Evolutionary conservation across 2,797 vertebrate genomes (phyloP).

Genomic region (Emydoidea blandingii): DNA sequence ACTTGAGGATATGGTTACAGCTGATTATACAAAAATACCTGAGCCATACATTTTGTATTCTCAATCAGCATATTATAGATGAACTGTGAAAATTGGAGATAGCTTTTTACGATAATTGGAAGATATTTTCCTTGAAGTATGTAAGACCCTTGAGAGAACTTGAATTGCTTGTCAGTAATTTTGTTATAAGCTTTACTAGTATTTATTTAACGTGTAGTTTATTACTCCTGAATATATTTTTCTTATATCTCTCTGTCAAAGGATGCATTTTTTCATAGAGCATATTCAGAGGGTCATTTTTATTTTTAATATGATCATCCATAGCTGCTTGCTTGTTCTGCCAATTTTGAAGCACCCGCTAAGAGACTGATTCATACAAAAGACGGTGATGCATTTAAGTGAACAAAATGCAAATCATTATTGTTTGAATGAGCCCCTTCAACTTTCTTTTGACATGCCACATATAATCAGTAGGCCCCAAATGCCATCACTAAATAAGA

Average conservation of each 20-base stretch:
- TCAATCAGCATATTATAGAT: slow-evolving; percentile 80
- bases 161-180: slow-evolving; percentile 81
- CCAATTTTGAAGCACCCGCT: background rate
- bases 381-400: background rate
- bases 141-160: slow-evolving; percentile 75
- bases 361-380: background rate
- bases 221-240: slow-evolving; percentile 70
- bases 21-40: slow-evolving; percentile 78
- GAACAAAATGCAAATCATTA: slow-evolving; percentile 16
- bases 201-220: slow-evolving; percentile 79
- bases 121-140: slow-evolving; percentile 81
- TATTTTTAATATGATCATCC: slow-evolving; percentile 15
- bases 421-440: background rate
- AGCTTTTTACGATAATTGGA: slow-evolving; percentile 83
- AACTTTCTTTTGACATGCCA: rapidly evolving
- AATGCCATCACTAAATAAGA: rapidly evolving
- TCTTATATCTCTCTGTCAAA: slow-evolving; percentile 40
- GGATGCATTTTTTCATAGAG: background rate
- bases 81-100: slow-evolving; percentile 82
- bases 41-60: slow-evolving; percentile 77
- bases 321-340: background rate
- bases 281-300: slow-evolving; percentile 24
- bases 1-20: slow-evolving; percentile 75
- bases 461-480: background rate
- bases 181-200: slow-evolving; percentile 78